Evolutionary conservation across 2,113 vertebrate genomes (phyloP).

Genomic region (Fulmarus glacialis): DNA sequence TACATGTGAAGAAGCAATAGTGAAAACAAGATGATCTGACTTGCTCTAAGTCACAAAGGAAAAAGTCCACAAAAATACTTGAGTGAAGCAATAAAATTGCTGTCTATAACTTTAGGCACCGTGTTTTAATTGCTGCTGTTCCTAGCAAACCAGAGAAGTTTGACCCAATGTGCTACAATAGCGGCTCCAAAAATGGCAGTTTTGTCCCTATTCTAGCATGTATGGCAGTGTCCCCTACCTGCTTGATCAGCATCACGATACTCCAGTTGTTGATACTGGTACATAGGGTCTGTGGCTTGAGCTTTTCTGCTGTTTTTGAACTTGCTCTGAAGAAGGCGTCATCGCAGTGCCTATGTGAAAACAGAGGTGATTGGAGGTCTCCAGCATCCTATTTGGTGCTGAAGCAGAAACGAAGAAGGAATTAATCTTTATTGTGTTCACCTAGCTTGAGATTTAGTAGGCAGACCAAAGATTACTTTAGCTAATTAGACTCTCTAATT

Average conservation of each 20-base stretch:
- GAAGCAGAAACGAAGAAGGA: not conserved
- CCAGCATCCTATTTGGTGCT: not conserved
- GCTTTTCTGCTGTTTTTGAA: not conserved
- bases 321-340: not conserved
- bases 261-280: accelerated
- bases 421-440: not conserved
- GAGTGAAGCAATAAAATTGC: not conserved
- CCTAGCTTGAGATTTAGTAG: conserved; percentile 26
- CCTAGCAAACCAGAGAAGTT: not conserved
- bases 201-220: not conserved
- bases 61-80: not conserved
- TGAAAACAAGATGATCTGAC: not conserved
- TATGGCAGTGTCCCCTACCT: not conserved
- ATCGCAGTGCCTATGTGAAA: accelerated
- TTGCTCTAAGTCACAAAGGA: not conserved
- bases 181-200: not conserved
- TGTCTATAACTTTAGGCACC: not conserved
- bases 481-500: conserved; percentile 56
- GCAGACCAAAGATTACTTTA: conserved; percentile 33
- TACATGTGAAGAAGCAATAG: not conserved
- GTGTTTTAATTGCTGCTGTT: not conserved
- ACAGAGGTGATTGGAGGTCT: not conserved
- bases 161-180: accelerated
- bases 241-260: not conserved
- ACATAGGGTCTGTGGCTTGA: not conserved